Base-by-base conservation (phyloP, 2,113 vertebrate genomes). In the Triplophysa siluroides region DNA sequence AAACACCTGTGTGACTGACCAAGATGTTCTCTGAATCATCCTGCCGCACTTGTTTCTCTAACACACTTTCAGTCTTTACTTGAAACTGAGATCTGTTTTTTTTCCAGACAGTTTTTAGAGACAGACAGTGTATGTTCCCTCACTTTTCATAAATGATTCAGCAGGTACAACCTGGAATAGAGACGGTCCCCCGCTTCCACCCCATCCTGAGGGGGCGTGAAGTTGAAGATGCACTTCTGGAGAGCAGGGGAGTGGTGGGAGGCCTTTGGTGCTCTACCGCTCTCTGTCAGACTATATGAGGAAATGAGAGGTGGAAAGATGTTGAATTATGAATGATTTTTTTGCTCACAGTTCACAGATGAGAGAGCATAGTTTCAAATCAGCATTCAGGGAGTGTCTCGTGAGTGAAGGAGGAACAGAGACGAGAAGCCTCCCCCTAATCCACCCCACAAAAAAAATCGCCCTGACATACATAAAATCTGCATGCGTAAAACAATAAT, bases 251-350 rank as follows among this genome's bases (percentile, higher is more conserved):
- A 52, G 58, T 24, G 60, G 19, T 8, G 19, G 7, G 1, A 62
- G 79, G 26, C 38, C 23, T 62, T 67, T 76, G 47, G 68, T 62
- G 61, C 29, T 76, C 76, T 61, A 16, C 66, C n/a, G 45, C 69
- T 75, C 52, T 67, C 61, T 68, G 58, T 67, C 41, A 77, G 74
- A 74, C 70, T 72, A 56, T 21, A 45, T 80, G 72, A 78, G 56
- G 67, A 90, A 80, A 79, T 82, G 62, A 64, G 79, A 78, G 45
- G 41, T 21, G 41, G 52, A 80, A 65, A 81, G 50, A 82, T 76
- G 83, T 74, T 87, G 81, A 79, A 79, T 85, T 87, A 87, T 88
- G 79, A 81, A 85, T 88, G 81, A 82, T 84, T 86, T 79, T 4
- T 83, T 80, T 80, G 80, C 79, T 81, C 76, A 47, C 52, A 70